phyloP scores from a whole-genome alignment of 2,113 vertebrate species.

The Serilophus lunatus region DNA sequence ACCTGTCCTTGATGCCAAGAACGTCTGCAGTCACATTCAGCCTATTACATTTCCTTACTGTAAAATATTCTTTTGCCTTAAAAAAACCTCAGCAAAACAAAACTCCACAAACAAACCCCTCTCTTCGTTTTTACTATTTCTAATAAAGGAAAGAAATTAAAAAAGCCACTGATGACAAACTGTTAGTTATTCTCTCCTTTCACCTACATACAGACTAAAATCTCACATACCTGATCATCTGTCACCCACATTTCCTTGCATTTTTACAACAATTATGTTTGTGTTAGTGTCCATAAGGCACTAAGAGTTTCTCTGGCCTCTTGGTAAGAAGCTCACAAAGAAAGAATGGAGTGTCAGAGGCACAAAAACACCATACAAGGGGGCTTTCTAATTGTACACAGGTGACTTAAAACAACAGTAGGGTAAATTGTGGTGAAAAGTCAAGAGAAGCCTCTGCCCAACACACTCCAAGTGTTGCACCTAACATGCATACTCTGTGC shows the following conservation, averaged over 20 bases:
- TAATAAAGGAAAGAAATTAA: neutral
- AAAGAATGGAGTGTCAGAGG: neutral
- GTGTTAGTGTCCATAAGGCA: neutral
- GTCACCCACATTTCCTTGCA: neutral
- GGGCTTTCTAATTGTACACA: neutral
- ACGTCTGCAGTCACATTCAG: neutral
- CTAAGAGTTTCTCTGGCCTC: neutral
- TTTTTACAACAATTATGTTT: neutral
- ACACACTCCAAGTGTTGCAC: neutral
- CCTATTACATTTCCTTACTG: neutral
- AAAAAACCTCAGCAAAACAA: neutral
- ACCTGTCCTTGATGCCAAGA: neutral
- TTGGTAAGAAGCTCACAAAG: neutral
- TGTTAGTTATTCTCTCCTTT: neutral
- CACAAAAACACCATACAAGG: neutral
- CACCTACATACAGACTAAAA: neutral
- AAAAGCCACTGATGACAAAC: neutral
- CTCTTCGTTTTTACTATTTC: neutral
- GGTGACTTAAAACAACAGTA: neutral
- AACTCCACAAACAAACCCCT: fast-evolving
- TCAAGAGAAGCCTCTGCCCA: neutral
- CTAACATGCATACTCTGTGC: neutral
- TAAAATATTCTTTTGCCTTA: neutral
- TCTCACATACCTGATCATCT: neutral
- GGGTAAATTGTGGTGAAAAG: neutral